Evolutionary conservation across 2,113 vertebrate species (phyloP).

Genomic region (Siniperca knerii): DNA sequence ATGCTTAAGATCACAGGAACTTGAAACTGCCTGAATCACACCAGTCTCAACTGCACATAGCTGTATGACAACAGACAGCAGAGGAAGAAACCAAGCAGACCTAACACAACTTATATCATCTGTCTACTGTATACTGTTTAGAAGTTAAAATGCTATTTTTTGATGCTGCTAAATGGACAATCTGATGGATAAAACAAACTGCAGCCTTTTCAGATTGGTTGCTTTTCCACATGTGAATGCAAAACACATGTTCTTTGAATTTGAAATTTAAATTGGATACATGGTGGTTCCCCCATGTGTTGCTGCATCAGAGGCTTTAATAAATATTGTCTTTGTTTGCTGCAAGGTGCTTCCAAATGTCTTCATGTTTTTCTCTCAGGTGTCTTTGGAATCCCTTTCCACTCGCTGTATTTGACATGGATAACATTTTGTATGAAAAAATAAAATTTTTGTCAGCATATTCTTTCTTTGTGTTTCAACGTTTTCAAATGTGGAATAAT

Average conservation of each 20-base stretch:
- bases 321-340: slow-evolving; percentile 28
- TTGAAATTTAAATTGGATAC: slow-evolving; percentile 12
- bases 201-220: neutral
- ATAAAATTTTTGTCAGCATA: neutral
- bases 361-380: neutral
- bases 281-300: slow-evolving; percentile 26
- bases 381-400: neutral
- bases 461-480: neutral
- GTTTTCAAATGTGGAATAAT: neutral
- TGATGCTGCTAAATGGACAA: neutral
- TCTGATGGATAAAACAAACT: slow-evolving; percentile 17
- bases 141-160: neutral
- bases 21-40: slow-evolving; percentile 90
- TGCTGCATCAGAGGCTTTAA: slow-evolving; percentile 2
- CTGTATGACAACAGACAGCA: slow-evolving; percentile 2
- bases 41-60: slow-evolving; percentile 70
- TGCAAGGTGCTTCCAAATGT: slow-evolving; percentile 26
- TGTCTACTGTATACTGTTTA: neutral
- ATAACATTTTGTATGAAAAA: neutral
- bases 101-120: neutral
- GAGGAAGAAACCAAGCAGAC: slow-evolving; percentile 5
- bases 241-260: slow-evolving; percentile 38
- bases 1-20: slow-evolving; percentile 87
- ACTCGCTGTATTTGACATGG: neutral
- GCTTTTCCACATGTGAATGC: neutral